A percentile compares a stretch with the other conserved stretches of the same genome.
Evolutionary conservation across 2,888 invertebrate genomes (phyloP).

Genomic region (Anoplius nigerrimus): DNA sequence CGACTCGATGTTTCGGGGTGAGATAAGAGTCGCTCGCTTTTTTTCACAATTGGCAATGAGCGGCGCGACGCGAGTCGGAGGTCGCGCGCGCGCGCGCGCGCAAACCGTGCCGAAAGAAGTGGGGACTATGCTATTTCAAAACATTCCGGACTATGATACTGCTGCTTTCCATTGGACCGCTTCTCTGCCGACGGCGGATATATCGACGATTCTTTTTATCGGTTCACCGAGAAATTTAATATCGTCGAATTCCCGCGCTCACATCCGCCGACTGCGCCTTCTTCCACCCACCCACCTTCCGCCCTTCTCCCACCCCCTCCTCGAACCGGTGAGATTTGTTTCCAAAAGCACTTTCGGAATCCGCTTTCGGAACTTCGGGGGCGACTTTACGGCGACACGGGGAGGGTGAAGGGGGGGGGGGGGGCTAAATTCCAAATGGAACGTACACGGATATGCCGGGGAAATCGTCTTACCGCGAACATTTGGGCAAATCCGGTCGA

Average conservation of each 20-base stretch:
- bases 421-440: too few relatives aligned
- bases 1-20: too few relatives aligned
- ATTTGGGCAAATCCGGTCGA: too few relatives aligned
- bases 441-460: too few relatives aligned
- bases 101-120: constrained; percentile 30
- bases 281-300: neutral
- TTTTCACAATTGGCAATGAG: constrained; percentile 2
- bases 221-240: constrained; percentile 43
- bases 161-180: constrained; percentile 62
- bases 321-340: neutral
- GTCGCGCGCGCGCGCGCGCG: neutral
- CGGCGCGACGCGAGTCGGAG: neutral
- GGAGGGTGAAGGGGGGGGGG: too few relatives aligned
- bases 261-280: neutral
- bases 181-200: constrained; percentile 26
- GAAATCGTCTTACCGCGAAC: too few relatives aligned
- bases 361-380: too few relatives aligned
- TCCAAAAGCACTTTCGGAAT: too few relatives aligned
- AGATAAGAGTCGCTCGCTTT: too few relatives aligned
- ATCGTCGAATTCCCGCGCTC: constrained; percentile 19
- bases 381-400: too few relatives aligned
- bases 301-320: neutral
- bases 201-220: constrained; percentile 43
- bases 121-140: constrained; percentile 66
- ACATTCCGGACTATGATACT: constrained; percentile 68